These are phyloP conservation scores for Microctonus brassicae DNA, from an alignment of 2,888 invertebrate genomes.

Conservation along the genomic window DNA sequence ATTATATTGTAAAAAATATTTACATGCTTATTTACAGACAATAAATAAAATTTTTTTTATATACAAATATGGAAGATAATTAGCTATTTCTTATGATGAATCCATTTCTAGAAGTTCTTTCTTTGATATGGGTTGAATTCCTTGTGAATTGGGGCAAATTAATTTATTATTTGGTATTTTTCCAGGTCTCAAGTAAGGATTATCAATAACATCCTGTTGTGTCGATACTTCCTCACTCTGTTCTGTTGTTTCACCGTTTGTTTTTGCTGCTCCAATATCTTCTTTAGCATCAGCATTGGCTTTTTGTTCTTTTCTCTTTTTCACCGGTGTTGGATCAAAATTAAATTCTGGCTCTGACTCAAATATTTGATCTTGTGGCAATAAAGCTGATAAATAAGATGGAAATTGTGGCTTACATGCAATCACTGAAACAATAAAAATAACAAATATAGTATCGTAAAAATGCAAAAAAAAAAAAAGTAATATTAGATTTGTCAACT, in stretches of 20 bases:
- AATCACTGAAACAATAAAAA: conserved; percentile 77
- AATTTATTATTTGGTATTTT: conserved; percentile 67
- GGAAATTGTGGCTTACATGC: conserved; percentile 87
- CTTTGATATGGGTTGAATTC: neutral
- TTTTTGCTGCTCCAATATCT: conserved; percentile 49
- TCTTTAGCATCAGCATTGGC: conserved; percentile 41
- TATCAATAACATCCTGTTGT: conserved; percentile 65
- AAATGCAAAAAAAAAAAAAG: neutral
- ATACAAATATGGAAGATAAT: neutral
- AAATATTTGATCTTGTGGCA: conserved; percentile 95
- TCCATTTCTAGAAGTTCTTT: conserved; percentile 4
- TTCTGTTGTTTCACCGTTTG: conserved; percentile 37
- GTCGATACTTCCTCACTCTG: conserved; percentile 61
- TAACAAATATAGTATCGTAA: neutral
- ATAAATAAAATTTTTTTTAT: neutral
- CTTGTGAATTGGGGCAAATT: neutral
- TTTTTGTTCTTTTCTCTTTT: conserved; percentile 64
- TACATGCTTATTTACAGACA: neutral
- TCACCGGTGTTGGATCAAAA: conserved; percentile 61
- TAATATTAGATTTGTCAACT: conserved; percentile 63
- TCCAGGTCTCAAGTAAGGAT: conserved; percentile 67
- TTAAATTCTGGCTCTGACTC: conserved; percentile 79
- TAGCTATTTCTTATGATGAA: neutral
- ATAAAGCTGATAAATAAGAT: conserved; percentile 86
- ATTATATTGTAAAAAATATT: neutral